phyloP scores from a whole-genome alignment of 23 tunicate species.

The Styela clava region DNA sequence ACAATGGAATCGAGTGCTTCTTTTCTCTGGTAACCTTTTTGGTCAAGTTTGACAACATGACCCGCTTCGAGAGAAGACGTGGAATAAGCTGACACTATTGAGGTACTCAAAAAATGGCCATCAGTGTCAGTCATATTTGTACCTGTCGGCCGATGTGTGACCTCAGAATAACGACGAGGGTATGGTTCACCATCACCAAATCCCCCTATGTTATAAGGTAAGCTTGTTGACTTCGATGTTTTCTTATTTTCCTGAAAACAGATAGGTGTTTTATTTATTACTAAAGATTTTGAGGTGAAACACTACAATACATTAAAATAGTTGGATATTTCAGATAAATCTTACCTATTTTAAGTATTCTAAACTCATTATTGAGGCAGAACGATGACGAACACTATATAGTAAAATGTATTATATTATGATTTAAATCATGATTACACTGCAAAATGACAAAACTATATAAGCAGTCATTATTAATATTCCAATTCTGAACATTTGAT shows the following conservation, averaged over 20 bases:
- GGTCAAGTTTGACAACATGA: conserved; percentile 11
- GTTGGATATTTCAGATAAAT: no score
- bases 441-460: no score
- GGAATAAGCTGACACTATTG: conserved; percentile 18
- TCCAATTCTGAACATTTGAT: no score
- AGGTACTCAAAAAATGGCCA: not conserved
- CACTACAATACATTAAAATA: no score
- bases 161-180: conserved; percentile 25
- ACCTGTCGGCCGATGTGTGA: conserved; percentile 7
- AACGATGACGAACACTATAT: no score
- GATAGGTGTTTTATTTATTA: no score
- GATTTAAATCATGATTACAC: no score
- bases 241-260: not conserved
- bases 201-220: conserved; percentile 10
- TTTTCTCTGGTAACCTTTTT: conserved; percentile 31
- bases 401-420: no score
- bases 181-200: not conserved
- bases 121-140: not conserved
- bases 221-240: conserved; percentile 29
- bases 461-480: no score
- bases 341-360: no score
- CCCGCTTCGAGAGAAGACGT: conserved; percentile 24
- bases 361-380: no score
- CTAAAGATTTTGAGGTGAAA: no score
- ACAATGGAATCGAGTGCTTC: conserved; percentile 64